Evolutionary conservation across 92 coral and sea anemone species (phyloP).

Genomic region (Umimayanthus chanpuru): DNA sequence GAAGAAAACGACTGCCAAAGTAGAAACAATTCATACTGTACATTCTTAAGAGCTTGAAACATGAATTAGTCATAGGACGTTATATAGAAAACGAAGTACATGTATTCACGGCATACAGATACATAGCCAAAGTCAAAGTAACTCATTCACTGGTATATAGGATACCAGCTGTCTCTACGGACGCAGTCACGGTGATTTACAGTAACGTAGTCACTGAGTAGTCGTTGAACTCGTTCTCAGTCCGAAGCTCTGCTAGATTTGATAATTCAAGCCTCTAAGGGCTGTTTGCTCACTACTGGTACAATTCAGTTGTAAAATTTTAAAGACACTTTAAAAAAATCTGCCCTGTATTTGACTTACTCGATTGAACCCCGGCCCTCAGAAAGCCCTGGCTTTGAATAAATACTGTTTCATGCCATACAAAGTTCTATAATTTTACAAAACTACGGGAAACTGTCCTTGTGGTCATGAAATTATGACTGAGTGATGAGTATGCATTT

Average conservation of each 20-base stretch:
- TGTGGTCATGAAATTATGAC: conserved; percentile 11
- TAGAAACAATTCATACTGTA: neutral
- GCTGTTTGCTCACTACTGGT: conserved; percentile 5
- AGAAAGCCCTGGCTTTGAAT: conserved; percentile 2
- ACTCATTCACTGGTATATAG: neutral
- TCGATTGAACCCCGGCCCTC: conserved; percentile 14
- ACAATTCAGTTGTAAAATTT: conserved; percentile 7
- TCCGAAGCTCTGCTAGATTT: conserved; percentile 8
- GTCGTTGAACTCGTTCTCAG: conserved; percentile 9
- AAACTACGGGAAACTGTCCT: conserved; percentile 11
- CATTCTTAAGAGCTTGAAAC: conserved; percentile 7
- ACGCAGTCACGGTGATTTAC: conserved; percentile 12
- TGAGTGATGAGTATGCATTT: neutral
- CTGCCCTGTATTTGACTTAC: conserved; percentile 12
- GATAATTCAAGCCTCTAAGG: conserved; percentile 7
- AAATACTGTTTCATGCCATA: conserved; percentile 8
- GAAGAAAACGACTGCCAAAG: conserved; percentile 6
- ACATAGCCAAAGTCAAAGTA: conserved; percentile 8
- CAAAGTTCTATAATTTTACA: neutral
- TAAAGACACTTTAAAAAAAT: neutral
- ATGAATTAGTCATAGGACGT: conserved; percentile 4
- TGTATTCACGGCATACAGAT: conserved; percentile 8
- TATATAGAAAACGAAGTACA: conserved; percentile 1
- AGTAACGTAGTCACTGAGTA: neutral
- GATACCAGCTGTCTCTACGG: conserved; percentile 4